Conservation (phyloP, 2,113 vertebrate genomes). For the Proterorhinus semilunaris region DNA sequence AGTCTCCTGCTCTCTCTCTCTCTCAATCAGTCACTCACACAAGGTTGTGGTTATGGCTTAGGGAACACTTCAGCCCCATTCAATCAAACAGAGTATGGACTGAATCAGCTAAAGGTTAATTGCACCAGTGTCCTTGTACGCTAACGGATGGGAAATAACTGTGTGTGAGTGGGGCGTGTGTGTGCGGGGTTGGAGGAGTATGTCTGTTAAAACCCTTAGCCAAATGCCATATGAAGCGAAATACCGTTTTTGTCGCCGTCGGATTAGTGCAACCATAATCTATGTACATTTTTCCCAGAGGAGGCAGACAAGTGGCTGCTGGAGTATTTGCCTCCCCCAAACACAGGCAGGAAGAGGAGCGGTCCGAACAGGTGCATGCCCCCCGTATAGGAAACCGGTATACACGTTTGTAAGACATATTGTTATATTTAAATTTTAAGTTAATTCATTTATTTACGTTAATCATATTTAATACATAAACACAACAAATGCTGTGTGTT, state of each 20-base stretch:
- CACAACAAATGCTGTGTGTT: no score
- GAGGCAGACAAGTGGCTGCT: constrained; percentile 67
- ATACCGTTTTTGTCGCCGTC: constrained; percentile 61
- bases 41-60: constrained; percentile 65
- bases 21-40: constrained; percentile 29
- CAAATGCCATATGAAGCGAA: constrained; percentile 59
- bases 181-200: constrained; percentile 47
- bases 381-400: constrained; percentile 25
- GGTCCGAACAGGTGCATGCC: constrained; percentile 68
- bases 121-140: constrained; percentile 67
- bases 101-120: constrained; percentile 75
- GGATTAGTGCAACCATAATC: constrained; percentile 72
- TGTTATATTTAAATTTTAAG: no score
- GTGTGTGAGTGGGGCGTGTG: constrained; percentile 25
- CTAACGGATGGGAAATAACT: constrained; percentile 49
- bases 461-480: no score
- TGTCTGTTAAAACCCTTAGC: constrained; percentile 59
- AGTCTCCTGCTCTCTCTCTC: constrained; percentile 14
- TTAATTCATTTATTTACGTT: no score
- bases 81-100: constrained; percentile 65
- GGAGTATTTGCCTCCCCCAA: constrained; percentile 61
- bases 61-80: constrained; percentile 68
- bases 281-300: constrained; percentile 68
- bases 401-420: background rate
- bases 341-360: constrained; percentile 36